Conservation (phyloP, 2,888 invertebrate species). For the Myopa tessellatipennis region DNA sequence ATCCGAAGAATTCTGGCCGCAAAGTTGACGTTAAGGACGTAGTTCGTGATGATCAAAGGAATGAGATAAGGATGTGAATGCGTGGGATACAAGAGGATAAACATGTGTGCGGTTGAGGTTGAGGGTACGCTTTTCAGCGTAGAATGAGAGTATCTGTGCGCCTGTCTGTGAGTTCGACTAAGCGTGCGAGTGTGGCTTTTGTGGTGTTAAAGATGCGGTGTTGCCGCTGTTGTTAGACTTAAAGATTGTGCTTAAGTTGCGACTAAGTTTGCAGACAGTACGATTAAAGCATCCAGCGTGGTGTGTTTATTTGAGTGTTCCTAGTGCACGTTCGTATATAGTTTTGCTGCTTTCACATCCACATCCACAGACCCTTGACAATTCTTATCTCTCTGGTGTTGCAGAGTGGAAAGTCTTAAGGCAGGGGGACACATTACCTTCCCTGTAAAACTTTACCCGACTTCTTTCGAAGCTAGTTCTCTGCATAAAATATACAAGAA, state of each 20-base stretch:
- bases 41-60: conserved; percentile 3
- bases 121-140: neutral
- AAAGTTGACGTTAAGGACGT: conserved; percentile 9
- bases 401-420: neutral
- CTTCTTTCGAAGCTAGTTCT: too few species aligned
- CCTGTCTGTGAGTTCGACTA: too few species aligned
- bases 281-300: neutral
- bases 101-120: neutral
- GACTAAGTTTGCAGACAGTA: neutral
- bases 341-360: too few species aligned
- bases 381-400: neutral
- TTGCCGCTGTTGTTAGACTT: neutral
- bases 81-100: neutral
- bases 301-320: too few species aligned
- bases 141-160: too few species aligned
- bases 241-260: neutral
- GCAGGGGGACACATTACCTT: too few species aligned
- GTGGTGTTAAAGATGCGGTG: neutral
- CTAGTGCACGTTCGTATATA: too few species aligned
- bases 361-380: too few species aligned
- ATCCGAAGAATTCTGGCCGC: conserved; percentile 9
- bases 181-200: neutral
- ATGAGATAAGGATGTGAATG: conserved; percentile 11
- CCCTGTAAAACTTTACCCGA: too few species aligned
- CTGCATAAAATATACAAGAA: neutral